These are phyloP conservation scores for Nasonia vitripennis DNA, from an alignment of 1,140 invertebrate genomes.

Conservation along the genomic window DNA sequence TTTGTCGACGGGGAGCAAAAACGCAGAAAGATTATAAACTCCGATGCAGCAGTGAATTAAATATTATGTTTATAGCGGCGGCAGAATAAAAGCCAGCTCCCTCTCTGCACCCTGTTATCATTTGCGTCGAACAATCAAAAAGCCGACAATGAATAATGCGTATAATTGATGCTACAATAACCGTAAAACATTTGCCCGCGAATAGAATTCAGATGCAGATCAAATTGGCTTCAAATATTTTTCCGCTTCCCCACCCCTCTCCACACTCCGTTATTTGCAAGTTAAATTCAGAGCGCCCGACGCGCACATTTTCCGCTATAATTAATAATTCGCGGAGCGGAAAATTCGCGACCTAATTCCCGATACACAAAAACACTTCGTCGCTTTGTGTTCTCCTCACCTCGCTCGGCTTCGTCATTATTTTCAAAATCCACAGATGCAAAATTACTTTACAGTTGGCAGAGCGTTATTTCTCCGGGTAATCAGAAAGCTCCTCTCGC, in stretches of 20 bases:
- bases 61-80: background rate
- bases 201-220: slow-evolving; percentile 23
- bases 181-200: background rate
- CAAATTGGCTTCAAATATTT: slow-evolving; percentile 25
- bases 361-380: background rate
- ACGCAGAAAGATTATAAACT: no score
- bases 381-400: background rate
- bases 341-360: background rate
- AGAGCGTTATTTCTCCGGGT: slow-evolving; percentile 11
- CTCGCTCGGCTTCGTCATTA: background rate
- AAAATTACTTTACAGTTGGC: slow-evolving; percentile 16
- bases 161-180: slow-evolving; percentile 1
- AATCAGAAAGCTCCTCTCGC: background rate
- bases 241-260: background rate
- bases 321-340: slow-evolving; percentile 23
- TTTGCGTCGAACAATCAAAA: background rate
- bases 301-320: slow-evolving; percentile 1
- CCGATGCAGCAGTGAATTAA: background rate
- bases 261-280: background rate
- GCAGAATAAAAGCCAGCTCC: background rate
- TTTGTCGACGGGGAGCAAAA: background rate
- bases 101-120: background rate
- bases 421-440: background rate
- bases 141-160: slow-evolving; percentile 13
- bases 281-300: background rate